Base-by-base conservation (phyloP, 35 echinoderm and acorn worm genomes). In the Heliocidaris tuberculata region DNA sequence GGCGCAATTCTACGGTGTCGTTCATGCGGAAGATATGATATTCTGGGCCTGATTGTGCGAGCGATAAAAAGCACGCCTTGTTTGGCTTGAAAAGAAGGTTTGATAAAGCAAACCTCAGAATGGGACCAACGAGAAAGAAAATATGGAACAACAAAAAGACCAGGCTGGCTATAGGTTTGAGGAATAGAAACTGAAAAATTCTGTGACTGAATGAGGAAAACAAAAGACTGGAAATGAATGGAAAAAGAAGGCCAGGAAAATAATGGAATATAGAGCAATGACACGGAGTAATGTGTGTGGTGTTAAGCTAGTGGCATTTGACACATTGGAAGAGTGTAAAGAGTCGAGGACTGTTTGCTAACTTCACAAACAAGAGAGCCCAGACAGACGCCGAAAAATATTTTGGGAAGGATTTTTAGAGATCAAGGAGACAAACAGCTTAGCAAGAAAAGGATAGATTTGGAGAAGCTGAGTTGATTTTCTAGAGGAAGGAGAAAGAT, bases 1-100 rank as follows among this genome's bases (percentile, higher is more conserved):
- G 31, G 87, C 87, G 47, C 87, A 89, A 47, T 89, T 89, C 31
- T 89, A 48, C 87, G 29, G 47, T 89, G 87, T 47, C 87, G 87
- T 4, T 89, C 31, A 89, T 17, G 87, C 87, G 87, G 87, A 89
- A 89, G 87, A 89, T 89, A 89, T 89, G 87, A 48, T 89, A 89
- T 89, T 89, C 47, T 89, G 87, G 87, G 6, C 12, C 32, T 47
- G 87, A 89, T 89, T 47, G 47, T 89, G 87, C 13, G 47, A 32
- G 87, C 87, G 47, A 89, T 89, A 89, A 89, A 89, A 48, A 89
- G 31, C 47, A 48, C 87, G 87, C 87, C 87, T 89, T 89, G 87
- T 89, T 89, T 89, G 87, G 87, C 87, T 89, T 89, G 87, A 89
- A 89, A 89, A 89, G 87, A 31, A 48, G 87, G 87, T 89, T 89